Evolutionary conservation across 2,888 invertebrate species (phyloP).

Genomic region (Trissoscelio sp.): DNA sequence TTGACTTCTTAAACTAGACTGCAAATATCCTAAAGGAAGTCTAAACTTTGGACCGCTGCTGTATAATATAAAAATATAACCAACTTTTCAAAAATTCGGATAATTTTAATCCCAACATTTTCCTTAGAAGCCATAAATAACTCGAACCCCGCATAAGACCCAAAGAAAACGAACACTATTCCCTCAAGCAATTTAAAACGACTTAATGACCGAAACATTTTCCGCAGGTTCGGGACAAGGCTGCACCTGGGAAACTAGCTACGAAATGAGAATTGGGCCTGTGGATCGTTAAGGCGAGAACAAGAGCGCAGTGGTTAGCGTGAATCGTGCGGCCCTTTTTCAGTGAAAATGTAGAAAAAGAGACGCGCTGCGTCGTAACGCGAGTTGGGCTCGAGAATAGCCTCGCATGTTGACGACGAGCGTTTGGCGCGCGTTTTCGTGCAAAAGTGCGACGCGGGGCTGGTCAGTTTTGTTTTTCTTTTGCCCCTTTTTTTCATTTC

Average conservation of each 20-base stretch:
- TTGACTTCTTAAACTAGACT: no score
- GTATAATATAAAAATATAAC: no score
- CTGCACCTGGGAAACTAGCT: conserved; percentile 8
- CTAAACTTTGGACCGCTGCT: no score
- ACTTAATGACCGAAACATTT: no score
- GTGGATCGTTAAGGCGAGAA: conserved; percentile 9
- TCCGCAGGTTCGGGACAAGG: no score
- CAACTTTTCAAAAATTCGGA: no score
- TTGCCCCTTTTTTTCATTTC: conserved; percentile 30
- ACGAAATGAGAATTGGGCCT: conserved; percentile 34
- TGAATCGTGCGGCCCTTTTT: conserved; percentile 15
- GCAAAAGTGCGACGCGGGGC: conserved; percentile 41
- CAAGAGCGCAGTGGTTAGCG: neutral
- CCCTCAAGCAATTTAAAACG: no score
- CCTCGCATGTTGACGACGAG: conserved; percentile 58
- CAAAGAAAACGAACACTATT: no score
- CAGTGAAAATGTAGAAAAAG: conserved; percentile 65
- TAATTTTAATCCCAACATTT: no score
- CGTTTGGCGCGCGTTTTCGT: conserved; percentile 43
- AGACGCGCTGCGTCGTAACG: conserved; percentile 35
- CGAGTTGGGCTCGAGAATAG: conserved; percentile 43
- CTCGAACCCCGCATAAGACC: no score
- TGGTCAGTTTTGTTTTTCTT: conserved; percentile 51
- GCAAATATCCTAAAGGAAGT: no score
- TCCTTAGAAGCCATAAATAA: no score